phyloP scores from a whole-genome alignment of 1,140 invertebrate genomes.

The Rhizoglyphus robini region DNA sequence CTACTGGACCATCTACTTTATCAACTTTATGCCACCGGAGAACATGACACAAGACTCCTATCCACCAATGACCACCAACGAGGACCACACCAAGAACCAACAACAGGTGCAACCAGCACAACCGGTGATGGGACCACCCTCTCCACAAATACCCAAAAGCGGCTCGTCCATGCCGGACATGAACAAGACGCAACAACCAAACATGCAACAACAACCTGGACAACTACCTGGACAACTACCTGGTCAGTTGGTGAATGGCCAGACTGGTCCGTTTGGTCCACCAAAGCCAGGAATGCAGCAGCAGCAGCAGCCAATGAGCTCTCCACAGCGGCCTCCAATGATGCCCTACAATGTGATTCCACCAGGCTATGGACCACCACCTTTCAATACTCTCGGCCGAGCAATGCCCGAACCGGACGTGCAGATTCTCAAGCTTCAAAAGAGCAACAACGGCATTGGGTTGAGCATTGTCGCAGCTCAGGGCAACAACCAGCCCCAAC shows the following conservation, averaged over 20 bases:
- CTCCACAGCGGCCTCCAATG: background rate
- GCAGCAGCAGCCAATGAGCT: background rate
- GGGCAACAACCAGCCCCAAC: constrained; percentile 60
- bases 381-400: constrained; percentile 23
- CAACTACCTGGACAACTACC: background rate
- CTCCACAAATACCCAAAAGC: too few species aligned
- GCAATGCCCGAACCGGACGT: constrained; percentile 49
- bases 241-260: too few species aligned
- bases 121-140: background rate
- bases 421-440: constrained; percentile 73
- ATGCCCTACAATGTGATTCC: background rate
- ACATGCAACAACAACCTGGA: background rate
- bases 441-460: constrained; percentile 80
- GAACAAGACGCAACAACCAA: background rate
- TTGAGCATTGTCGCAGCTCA: constrained; percentile 84
- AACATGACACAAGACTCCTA: background rate
- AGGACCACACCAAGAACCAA: background rate
- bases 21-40: constrained; percentile 7
- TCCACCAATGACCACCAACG: background rate
- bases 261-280: background rate
- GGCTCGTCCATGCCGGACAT: too few species aligned
- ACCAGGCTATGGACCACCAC: constrained; percentile 21
- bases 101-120: background rate
- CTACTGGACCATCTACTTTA: constrained; percentile 74
- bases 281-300: background rate